Percentiles rank a stretch among this genome's conserved stretches.
phyloP scores from a whole-genome alignment of 2,888 invertebrate genomes.

The Limulus polyphemus region DNA sequence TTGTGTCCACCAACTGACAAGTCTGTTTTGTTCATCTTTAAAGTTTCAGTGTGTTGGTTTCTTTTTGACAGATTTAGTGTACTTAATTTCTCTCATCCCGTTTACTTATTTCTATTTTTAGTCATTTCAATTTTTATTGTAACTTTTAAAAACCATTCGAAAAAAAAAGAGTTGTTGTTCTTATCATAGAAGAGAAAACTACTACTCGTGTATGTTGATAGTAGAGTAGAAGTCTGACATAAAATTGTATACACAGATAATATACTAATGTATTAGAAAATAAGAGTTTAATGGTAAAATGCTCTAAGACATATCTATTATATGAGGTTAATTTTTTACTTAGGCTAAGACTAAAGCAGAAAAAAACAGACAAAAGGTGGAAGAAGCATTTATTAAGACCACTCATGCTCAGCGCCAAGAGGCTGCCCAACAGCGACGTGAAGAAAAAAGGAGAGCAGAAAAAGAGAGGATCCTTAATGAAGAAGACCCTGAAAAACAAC shows the following conservation, averaged over 20 bases:
- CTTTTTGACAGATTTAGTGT: too few relatives aligned
- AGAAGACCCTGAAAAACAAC: conserved; percentile 94
- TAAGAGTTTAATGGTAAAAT: too few relatives aligned
- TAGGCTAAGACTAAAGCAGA: conserved; percentile 82
- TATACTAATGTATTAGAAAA: too few relatives aligned
- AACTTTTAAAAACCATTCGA: background rate
- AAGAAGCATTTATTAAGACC: conserved; percentile 84
- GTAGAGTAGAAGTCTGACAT: too few relatives aligned
- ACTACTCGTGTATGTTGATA: too few relatives aligned
- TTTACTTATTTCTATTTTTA: conserved; percentile 6
- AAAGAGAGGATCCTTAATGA: conserved; percentile 89
- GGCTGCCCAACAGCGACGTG: conserved; percentile 81
- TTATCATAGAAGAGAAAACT: too few relatives aligned
- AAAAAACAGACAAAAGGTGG: conserved; percentile 81
- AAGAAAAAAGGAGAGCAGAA: conserved; percentile 83
- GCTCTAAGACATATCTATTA: too few relatives aligned
- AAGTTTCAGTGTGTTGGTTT: too few relatives aligned
- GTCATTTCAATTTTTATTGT: background rate
- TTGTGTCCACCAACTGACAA: too few relatives aligned
- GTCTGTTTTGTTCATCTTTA: too few relatives aligned
- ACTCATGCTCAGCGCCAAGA: conserved; percentile 94
- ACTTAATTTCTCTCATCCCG: too few relatives aligned
- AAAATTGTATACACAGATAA: too few relatives aligned
- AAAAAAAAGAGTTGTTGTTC: background rate
- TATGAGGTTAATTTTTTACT: conserved; percentile 12